Percentiles rank a stretch among this genome's conserved stretches.
Evolutionary conservation across 2,888 invertebrate species (phyloP).

Genomic region (Oscheius myriophilus): DNA sequence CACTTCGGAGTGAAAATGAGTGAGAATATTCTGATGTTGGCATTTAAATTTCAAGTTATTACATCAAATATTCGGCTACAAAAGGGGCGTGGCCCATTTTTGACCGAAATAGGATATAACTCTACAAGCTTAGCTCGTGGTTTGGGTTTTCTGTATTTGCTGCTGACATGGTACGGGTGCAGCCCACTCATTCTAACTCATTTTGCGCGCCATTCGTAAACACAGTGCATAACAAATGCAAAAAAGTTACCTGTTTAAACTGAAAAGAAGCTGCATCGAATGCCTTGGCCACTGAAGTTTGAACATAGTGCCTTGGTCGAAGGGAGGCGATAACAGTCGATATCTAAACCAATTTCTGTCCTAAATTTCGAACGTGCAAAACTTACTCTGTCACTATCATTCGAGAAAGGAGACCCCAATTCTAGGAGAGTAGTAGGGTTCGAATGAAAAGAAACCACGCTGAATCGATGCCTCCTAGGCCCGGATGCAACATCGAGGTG

Average conservation of each 20-base stretch:
- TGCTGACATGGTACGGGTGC: too few relatives aligned
- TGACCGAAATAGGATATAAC: too few relatives aligned
- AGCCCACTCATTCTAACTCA: too few relatives aligned
- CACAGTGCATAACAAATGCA: not conserved
- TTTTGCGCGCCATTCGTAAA: too few relatives aligned
- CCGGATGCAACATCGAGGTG: conserved; percentile 15
- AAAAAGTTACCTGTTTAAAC: conserved; percentile 12
- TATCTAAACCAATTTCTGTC: conserved; percentile 5
- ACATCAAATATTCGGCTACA: too few relatives aligned
- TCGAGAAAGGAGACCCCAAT: conserved; percentile 23
- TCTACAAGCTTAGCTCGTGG: too few relatives aligned
- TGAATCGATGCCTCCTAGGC: not conserved
- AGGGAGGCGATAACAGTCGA: conserved; percentile 25
- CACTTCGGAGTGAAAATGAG: too few relatives aligned
- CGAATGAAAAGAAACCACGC: conserved; percentile 46
- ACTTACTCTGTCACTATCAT: conserved; percentile 26
- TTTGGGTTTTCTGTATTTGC: too few relatives aligned
- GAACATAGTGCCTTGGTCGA: conserved; percentile 28
- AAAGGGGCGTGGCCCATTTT: too few relatives aligned
- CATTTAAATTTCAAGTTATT: too few relatives aligned
- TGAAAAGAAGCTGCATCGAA: conserved; percentile 40
- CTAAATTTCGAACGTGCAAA: not conserved
- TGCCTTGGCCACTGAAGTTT: conserved; percentile 50
- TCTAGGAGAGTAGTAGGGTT: conserved; percentile 34
- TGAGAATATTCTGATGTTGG: too few relatives aligned